Base-by-base conservation (phyloP, 1,140 invertebrate species). In the Drosophila jambulina region DNA sequence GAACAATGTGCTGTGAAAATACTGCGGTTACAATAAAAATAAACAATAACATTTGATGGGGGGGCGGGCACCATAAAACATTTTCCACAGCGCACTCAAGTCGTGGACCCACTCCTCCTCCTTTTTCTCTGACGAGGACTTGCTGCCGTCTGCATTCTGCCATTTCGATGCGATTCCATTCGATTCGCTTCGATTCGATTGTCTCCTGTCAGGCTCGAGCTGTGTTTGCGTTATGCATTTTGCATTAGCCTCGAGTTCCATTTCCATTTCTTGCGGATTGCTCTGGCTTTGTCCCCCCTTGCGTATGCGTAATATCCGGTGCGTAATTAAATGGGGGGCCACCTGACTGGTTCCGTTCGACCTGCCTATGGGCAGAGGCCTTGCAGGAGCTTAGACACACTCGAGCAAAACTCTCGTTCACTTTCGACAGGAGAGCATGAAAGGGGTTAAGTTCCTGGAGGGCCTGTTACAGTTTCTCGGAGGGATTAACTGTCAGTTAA, bases 11-110 rank as follows among this genome's bases (percentile, higher is more conserved):
- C 57, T 78, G 57, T 75, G 69, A 70, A 78, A 69, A 70, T 78
- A 82, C 74, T 78, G 69, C 59, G 36, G 42, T 57, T 48, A 58
- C 69, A 64, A 71, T 82, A 75, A 75, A 72, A 75, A 79, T 86
- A 78, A 82, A 78, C 74, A 85, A 78, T 82, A 82, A 60, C 57
- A 53, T 51, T 78, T 78, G 78, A 86, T 63, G 62, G 74, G 15
- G n/a, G 40, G 9, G 29, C 5, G 25, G 45, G 59, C 63, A 27
- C n/a, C 43, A 63, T 79, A 67, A 63, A 58, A 48, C 71, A 77
- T 70, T 80, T 79, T 51, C 51, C 56, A 72, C 2, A 56, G 59
- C 65, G 67, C 54, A 69, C 49, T 63, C 45, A 62, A 59, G 74
- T 45, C 51, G 57, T 57, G 23, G n/a, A 12, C 23, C 51, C 8